phyloP scores from a whole-genome alignment of 92 coral and sea anemone species.

The Porites evermanni region DNA sequence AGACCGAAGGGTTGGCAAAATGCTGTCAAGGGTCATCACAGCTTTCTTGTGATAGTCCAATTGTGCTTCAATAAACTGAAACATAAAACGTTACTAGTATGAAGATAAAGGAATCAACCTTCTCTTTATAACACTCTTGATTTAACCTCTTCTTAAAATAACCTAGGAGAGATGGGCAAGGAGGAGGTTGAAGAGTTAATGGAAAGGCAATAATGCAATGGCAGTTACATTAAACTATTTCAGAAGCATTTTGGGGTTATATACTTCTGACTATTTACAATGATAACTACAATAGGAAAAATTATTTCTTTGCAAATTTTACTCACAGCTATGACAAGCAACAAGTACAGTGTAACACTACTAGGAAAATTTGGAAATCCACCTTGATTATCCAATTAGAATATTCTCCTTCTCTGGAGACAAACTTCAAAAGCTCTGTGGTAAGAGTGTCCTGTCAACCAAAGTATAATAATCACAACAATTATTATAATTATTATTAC shows the following conservation, averaged over 20 bases:
- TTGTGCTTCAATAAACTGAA: slow-evolving; percentile 86
- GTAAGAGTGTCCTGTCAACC: slow-evolving; percentile 79
- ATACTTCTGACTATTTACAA: too few species aligned
- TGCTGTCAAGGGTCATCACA: slow-evolving; percentile 66
- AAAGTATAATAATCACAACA: background rate
- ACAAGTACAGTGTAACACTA: background rate
- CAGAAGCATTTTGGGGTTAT: too few species aligned
- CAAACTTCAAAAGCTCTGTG: slow-evolving; percentile 93
- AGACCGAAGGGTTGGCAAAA: slow-evolving; percentile 78
- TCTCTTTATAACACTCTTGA: background rate
- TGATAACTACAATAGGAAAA: too few species aligned
- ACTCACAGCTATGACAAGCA: background rate
- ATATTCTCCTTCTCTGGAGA: slow-evolving; percentile 93
- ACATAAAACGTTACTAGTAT: background rate
- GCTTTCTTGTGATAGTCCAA: slow-evolving; percentile 90
- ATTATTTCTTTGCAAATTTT: too few species aligned
- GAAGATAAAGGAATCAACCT: background rate
- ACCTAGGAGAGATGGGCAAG: too few species aligned
- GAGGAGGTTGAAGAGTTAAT: too few species aligned
- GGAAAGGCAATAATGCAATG: too few species aligned
- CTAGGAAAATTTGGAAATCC: background rate
- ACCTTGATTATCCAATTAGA: slow-evolving; percentile 96
- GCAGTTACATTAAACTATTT: too few species aligned
- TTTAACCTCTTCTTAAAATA: background rate
- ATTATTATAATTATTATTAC: too few species aligned